Evolutionary conservation across 2,797 vertebrate genomes (phyloP), one percentile per base, ranked within the genome.

Genomic region (Silurus lanzhouensis): DNA sequence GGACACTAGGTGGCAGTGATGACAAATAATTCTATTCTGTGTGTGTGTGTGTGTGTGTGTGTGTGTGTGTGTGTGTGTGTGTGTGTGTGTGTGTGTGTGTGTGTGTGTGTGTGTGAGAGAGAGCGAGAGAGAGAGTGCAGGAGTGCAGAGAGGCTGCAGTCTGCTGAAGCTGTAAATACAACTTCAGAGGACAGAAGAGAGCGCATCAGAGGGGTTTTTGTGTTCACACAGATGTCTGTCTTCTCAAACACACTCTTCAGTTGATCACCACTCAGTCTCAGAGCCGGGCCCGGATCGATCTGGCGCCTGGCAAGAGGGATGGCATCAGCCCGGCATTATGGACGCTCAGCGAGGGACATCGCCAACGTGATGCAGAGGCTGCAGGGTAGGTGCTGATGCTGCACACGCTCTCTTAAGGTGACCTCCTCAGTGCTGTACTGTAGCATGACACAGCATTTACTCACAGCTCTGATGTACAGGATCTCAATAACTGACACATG

Each of bases 321-420:
- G 98, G 97, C 98, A 68, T 94, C 96, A 66, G 96, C 97, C 83
- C 93, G 94, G 63, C 92, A 93, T 17, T 92, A 91, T 15, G 86
- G 95, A 44, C 93, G 95, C 90, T 90, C 95, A 66, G 86, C 94
- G 83, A 94, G 94, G 91, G 97, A 99, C 91, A 99, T 99, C 68
- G 92, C 96, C 91, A 96, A 96, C 15, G 97, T 99, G 92, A 98
- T 99, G 98, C 98, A 99, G 89, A 96, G 94, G 89, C 95, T 99
- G 91, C 98, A 99, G 95, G 97, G 98, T 99, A 95, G 91, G 95
- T 89, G 94, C 93, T 92, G 91, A 94, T 92, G 93, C 91, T 92
- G 93, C 92, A 93, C 87, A 90, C 90, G 68, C 76, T 91, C 87
- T 79, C 81, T 91, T 94, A 92, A 94, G 94, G 94, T 94, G 93